phyloP scores from a whole-genome alignment of 1,140 invertebrate genomes.

The Megalopta genalis region DNA sequence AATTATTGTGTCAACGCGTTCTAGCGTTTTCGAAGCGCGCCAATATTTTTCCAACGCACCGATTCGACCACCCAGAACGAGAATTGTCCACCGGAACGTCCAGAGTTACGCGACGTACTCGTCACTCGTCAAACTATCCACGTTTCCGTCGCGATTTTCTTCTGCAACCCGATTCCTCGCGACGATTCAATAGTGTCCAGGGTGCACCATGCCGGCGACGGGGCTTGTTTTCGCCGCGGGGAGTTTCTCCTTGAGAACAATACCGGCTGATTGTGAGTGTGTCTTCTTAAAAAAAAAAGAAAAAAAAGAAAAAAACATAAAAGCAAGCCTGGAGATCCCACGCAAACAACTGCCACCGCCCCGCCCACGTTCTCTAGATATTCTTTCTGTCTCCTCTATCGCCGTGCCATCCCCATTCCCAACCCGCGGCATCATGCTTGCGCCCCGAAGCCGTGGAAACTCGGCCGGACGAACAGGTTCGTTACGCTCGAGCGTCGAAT shows the following conservation, averaged over 20 bases:
- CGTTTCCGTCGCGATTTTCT: not conserved
- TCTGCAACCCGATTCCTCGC: constrained; percentile 59
- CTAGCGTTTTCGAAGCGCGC: no score
- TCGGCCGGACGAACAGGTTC: constrained; percentile 43
- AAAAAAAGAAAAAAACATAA: no score
- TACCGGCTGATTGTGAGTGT: constrained; percentile 71
- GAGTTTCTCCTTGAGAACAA: constrained; percentile 70
- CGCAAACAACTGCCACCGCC: constrained; percentile 38
- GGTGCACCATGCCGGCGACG: constrained; percentile 58
- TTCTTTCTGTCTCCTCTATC: not conserved
- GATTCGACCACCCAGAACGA: no score
- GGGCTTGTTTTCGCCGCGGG: constrained; percentile 72
- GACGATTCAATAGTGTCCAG: constrained; percentile 30
- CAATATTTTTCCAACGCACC: no score
- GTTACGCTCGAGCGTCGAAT: constrained; percentile 59
- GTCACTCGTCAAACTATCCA: not conserved
- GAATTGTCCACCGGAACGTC: no score
- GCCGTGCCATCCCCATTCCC: not conserved
- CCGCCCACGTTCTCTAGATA: not conserved
- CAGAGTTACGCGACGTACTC: no score
- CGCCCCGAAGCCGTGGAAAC: not conserved
- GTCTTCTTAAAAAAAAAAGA: constrained; percentile 65
- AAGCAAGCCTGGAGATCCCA: constrained; percentile 15
- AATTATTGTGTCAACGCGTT: no score
- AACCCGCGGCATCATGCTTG: no score